Percentiles rank a stretch among this genome's conserved stretches.
Conservation (phyloP, 2,888 invertebrate species). For the Hypena proboscidalis region DNA sequence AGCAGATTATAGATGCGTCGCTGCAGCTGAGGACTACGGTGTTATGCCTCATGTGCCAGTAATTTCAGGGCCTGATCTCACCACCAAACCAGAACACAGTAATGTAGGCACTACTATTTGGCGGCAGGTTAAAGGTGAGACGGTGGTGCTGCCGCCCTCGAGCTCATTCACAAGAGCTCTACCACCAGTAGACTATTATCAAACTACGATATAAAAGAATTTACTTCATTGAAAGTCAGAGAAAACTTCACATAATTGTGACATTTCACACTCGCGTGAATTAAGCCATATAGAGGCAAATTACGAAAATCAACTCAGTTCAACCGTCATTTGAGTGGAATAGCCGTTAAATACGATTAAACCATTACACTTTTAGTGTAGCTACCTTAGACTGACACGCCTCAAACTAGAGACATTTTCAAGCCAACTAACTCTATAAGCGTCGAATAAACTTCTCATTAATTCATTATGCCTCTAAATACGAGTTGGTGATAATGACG, state of each 20-base stretch:
- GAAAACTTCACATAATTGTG: not conserved
- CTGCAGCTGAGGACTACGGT: too few species aligned
- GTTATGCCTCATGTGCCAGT: too few species aligned
- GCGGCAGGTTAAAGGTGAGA: too few species aligned
- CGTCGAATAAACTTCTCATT: conserved; percentile 40
- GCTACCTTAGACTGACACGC: conserved; percentile 16
- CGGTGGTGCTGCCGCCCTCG: too few species aligned
- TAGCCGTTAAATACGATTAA: conserved; percentile 25
- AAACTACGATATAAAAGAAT: too few species aligned
- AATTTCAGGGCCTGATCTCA: too few species aligned
- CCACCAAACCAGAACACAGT: too few species aligned
- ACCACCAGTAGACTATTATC: too few species aligned
- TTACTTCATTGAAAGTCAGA: too few species aligned
- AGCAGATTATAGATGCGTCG: too few species aligned
- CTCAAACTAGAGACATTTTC: conserved; percentile 23
- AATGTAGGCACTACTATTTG: too few species aligned
- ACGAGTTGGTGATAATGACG: conserved; percentile 30
- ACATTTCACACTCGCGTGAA: not conserved
- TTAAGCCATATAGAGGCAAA: conserved; percentile 13
- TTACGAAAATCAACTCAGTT: conserved; percentile 29
- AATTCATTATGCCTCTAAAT: conserved; percentile 40
- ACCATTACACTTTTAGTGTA: conserved; percentile 26
- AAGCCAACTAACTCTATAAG: conserved; percentile 21
- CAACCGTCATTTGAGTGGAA: conserved; percentile 17
- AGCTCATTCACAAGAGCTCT: too few species aligned